Evolutionary conservation across 2,888 invertebrate species (phyloP), one percentile per base, ranked within the genome.

Genomic region (Oegoconia quadripuncta): DNA sequence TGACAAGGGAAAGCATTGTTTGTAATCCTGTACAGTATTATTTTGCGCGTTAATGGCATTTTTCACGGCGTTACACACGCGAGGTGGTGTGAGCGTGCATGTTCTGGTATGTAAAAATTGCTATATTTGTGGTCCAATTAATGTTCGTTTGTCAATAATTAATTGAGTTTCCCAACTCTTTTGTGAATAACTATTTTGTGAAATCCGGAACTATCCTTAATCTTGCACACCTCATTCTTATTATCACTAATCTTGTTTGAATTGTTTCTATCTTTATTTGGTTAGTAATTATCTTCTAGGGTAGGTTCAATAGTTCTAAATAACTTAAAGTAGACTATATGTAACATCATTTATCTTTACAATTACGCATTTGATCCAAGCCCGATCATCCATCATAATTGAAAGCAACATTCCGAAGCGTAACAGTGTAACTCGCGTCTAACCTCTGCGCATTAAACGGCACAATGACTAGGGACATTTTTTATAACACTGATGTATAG

Each of bases 1-100:
- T 66, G 69, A 67, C 65, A 64, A 69, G 74, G 64, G 77, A 77
- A 75, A 77, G 77, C 74, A 46, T 47, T 34, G 55, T 50, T 51
- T 58, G 55, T 64, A 63, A 64, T 65, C 59, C 54, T 55, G 46
- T 44, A 38, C 42, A 50, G 48, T 59, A 55, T n/a, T n/a, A n/a
- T 64, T 70, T 64, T 59, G 59, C 56, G 53, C n/a, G 62, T 52
- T 61, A 69, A 67, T 65, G 50, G 58, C 57, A 63, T 59, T 59
- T 55, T 64, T 63, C 55, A 55, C 59, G 56, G 59, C 44, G 45
- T n/a, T n/a, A n/a, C n/a, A n/a, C 79, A 79, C 73, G 81, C 80
- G 46, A 77, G 44, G 34, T 77, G 45, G 65, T 79, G 76, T 80
- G 81, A 41, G 41, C 38, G 13, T 28, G 35, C 28, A 55, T 50